Conservation (phyloP, 1,140 invertebrate genomes). For the Ditylenchus dipsaci region DNA sequence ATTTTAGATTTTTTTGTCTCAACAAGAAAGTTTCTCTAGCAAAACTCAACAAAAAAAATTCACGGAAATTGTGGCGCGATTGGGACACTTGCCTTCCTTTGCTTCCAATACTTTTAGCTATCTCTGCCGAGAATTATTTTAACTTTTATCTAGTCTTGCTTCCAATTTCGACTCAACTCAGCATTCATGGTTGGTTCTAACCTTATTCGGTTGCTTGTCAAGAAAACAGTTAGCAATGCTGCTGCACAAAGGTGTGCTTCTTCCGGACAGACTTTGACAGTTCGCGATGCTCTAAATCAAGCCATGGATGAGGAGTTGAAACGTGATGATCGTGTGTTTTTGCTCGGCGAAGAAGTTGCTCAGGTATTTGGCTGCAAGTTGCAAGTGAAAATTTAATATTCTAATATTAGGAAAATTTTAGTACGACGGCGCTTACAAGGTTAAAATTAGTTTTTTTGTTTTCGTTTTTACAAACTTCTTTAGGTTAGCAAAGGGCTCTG, state of each 20-base stretch:
- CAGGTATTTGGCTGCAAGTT: constrained; percentile 31
- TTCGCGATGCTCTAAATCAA: constrained; percentile 90
- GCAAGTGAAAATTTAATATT: too few species aligned
- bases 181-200: neutral
- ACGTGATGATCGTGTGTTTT: constrained; percentile 84
- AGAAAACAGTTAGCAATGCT: neutral
- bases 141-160: neutral
- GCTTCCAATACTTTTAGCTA: neutral
- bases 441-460: constrained; percentile 38
- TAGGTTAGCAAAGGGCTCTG: constrained; percentile 84
- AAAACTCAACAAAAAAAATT: too few species aligned
- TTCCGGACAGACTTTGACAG: constrained; percentile 56
- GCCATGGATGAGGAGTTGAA: constrained; percentile 96
- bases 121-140: neutral
- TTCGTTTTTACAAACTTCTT: constrained; percentile 24
- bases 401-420: constrained; percentile 47
- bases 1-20: too few species aligned
- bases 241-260: neutral
- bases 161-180: neutral
- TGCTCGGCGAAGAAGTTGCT: constrained; percentile 96
- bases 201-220: neutral
- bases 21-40: too few species aligned
- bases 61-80: neutral
- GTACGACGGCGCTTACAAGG: constrained; percentile 96
- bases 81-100: neutral